Evolutionary conservation across 2,888 invertebrate species (phyloP).

Genomic region (Lochmaea capreae): DNA sequence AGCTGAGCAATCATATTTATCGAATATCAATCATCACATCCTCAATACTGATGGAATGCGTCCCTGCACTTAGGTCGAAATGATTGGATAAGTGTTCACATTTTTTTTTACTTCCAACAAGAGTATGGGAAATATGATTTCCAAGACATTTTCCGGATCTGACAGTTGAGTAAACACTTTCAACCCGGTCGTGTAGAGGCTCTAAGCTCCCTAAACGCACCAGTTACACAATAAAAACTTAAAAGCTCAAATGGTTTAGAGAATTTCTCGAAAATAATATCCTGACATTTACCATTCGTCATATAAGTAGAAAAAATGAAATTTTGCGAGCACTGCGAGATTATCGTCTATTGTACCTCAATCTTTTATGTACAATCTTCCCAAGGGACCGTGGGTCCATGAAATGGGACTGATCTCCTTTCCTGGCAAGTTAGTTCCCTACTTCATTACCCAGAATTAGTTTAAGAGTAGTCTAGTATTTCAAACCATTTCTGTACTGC

Average conservation of each 20-base stretch:
- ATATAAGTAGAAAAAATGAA: too few species aligned
- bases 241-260: not conserved
- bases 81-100: constrained; percentile 65
- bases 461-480: too few species aligned
- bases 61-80: constrained; percentile 47
- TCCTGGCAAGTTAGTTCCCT: too few species aligned
- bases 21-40: constrained; percentile 7
- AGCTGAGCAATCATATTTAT: not conserved
- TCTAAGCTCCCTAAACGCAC: constrained; percentile 47
- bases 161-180: constrained; percentile 66
- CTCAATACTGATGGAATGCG: constrained; percentile 26
- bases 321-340: too few species aligned
- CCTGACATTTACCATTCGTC: too few species aligned
- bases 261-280: too few species aligned
- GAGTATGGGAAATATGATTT: constrained; percentile 61
- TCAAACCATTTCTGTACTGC: too few species aligned
- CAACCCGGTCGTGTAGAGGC: constrained; percentile 53
- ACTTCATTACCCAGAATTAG: too few species aligned
- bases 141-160: constrained; percentile 64
- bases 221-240: constrained; percentile 40
- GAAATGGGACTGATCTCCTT: too few species aligned
- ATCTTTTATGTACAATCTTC: too few species aligned
- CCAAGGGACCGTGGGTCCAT: too few species aligned
- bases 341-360: too few species aligned
- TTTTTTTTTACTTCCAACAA: constrained; percentile 51